phyloP scores from a whole-genome alignment of 2,113 vertebrate species.

The Talpa occidentalis region DNA sequence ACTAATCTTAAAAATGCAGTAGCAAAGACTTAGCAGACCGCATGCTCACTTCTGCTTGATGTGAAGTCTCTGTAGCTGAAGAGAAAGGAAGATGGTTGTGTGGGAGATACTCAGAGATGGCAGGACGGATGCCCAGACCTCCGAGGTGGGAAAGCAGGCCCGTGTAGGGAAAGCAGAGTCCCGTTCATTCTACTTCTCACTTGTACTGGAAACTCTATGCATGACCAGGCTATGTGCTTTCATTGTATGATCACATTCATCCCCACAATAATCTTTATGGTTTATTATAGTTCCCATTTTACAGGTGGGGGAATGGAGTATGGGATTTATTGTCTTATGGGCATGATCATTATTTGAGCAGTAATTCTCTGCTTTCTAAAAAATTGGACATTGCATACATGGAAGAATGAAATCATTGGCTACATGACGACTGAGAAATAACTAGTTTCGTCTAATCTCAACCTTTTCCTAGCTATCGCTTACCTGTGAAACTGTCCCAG shows the following conservation, averaged over 20 bases:
- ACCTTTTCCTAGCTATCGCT: not conserved
- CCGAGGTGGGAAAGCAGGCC: not conserved
- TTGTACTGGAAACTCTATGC: too few species aligned
- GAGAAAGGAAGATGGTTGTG: not conserved
- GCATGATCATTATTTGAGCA: not conserved
- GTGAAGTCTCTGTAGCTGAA: not conserved
- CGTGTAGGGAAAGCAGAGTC: too few species aligned
- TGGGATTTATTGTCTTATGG: not conserved
- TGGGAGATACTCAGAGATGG: too few species aligned
- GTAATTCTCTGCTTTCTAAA: not conserved
- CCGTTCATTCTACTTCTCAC: too few species aligned
- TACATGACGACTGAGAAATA: too few species aligned
- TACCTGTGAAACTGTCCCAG: not conserved
- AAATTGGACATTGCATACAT: not conserved
- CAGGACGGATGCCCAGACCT: not conserved
- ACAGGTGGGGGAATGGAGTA: not conserved
- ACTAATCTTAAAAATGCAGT: not conserved
- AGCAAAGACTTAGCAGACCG: not conserved
- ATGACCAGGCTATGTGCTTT: not conserved
- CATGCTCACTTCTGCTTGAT: not conserved
- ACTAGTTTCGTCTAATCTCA: not conserved
- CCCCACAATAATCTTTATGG: not conserved
- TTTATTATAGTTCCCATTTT: not conserved
- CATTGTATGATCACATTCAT: not conserved
- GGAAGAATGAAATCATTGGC: too few species aligned